These are phyloP conservation scores for Platorchestia sp. DNA, from an alignment of 1,140 invertebrate species.

Conservation along the genomic window DNA sequence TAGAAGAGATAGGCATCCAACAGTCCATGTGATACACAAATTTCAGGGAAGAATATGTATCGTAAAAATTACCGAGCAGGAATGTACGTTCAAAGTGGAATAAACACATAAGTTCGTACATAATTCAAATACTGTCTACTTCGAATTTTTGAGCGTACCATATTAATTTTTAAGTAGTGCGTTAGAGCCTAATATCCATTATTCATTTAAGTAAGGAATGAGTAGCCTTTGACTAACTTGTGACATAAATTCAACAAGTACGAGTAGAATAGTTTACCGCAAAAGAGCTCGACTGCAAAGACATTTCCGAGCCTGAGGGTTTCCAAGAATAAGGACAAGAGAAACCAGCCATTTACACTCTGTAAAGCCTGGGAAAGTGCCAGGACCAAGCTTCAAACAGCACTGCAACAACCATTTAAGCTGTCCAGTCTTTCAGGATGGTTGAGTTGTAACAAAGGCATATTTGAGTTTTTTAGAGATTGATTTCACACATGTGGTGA, in stretches of 20 bases:
- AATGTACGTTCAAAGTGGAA: neutral
- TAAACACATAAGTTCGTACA: neutral
- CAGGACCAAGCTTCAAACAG: neutral
- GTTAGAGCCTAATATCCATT: neutral
- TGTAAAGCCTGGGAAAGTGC: conserved; percentile 50
- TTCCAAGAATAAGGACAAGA: neutral
- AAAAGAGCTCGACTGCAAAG: neutral
- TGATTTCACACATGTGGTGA: neutral
- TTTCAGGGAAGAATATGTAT: neutral
- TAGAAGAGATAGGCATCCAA: neutral
- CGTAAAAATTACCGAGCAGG: neutral
- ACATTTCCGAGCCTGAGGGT: neutral
- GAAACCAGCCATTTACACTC: neutral
- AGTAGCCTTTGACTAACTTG: no score
- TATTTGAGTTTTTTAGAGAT: neutral
- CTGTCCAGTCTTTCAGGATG: neutral
- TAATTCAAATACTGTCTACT: neutral
- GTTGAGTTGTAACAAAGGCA: neutral
- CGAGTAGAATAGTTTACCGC: neutral
- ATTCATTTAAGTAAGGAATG: neutral
- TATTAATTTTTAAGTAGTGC: no score
- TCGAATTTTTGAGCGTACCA: neutral
- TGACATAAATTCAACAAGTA: neutral
- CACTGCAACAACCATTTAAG: neutral
- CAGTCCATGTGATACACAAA: neutral